These are phyloP conservation scores for Polia nebulosa DNA, from an alignment of 2,888 invertebrate genomes.

Conservation along the genomic window DNA sequence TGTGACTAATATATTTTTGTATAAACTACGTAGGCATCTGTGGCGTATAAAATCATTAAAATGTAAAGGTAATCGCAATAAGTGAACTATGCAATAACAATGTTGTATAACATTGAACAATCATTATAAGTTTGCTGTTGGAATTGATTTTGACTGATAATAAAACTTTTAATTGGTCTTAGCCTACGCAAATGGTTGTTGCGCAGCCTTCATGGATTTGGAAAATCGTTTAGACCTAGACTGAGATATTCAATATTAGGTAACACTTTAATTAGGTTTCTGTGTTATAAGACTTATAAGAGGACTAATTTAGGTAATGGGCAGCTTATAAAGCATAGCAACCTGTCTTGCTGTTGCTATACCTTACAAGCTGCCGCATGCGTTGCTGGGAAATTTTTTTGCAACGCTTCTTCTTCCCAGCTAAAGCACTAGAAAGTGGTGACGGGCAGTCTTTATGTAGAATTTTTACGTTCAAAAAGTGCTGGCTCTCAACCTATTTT, in stretches of 20 bases:
- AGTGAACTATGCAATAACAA: constrained; percentile 60
- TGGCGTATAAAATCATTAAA: constrained; percentile 24
- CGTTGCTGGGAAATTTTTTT: too few species aligned
- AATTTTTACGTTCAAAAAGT: too few species aligned
- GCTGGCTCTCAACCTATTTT: too few species aligned
- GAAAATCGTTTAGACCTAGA: constrained; percentile 13
- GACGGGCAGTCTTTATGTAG: too few species aligned
- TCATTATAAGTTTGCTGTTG: constrained; percentile 37
- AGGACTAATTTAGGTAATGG: background rate
- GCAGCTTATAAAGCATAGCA: background rate
- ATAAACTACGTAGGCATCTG: constrained; percentile 28
- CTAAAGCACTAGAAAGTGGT: too few species aligned
- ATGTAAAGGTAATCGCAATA: constrained; percentile 41
- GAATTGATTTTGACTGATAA: constrained; percentile 28
- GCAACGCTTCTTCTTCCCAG: too few species aligned
- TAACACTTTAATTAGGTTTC: background rate
- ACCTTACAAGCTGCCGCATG: too few species aligned
- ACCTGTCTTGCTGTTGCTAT: too few species aligned
- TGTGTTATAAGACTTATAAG: too few species aligned
- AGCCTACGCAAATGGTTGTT: constrained; percentile 12
- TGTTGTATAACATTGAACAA: constrained; percentile 55
- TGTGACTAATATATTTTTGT: constrained; percentile 53
- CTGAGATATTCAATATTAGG: too few species aligned
- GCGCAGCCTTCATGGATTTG: constrained; percentile 33
- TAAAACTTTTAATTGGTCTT: constrained; percentile 26